Evolutionary conservation across 2,113 vertebrate species (phyloP).

Genomic region (Oryzias javanicus): DNA sequence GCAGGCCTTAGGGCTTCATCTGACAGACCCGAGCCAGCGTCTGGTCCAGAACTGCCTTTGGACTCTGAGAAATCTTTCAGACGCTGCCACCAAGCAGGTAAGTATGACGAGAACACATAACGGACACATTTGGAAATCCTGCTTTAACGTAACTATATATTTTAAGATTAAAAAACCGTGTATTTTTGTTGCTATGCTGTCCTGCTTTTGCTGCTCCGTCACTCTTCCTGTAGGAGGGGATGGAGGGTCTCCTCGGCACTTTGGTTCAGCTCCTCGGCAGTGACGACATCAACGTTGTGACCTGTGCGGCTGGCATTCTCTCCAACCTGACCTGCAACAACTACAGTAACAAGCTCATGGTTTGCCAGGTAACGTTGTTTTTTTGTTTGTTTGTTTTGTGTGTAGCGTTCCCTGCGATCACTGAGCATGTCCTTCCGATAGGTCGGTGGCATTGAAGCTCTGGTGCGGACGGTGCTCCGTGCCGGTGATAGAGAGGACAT

Average conservation of each 20-base stretch:
- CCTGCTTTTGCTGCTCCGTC: not conserved
- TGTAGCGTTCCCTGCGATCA: not conserved
- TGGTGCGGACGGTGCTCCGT: conserved; percentile 94
- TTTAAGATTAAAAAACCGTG: too few relatives aligned
- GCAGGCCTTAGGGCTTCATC: conserved; percentile 97
- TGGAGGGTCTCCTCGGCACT: conserved; percentile 97
- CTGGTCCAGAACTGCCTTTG: conserved; percentile 99
- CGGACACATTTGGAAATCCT: too few relatives aligned
- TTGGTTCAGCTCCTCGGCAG: conserved; percentile 96
- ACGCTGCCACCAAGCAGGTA: conserved; percentile 98
- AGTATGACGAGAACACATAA: too few relatives aligned
- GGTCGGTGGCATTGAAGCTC: conserved; percentile 95
- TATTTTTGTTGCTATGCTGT: not conserved
- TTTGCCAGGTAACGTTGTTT: conserved; percentile 84
- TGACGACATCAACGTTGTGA: conserved; percentile 99
- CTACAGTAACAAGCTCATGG: conserved; percentile 99
- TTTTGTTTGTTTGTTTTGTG: not conserved
- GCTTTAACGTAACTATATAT: too few relatives aligned
- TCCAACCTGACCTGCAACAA: conserved; percentile 99
- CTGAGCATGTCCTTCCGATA: conserved; percentile 37
- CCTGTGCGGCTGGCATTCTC: conserved; percentile 96
- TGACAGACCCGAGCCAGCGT: conserved; percentile 95
- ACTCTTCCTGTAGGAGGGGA: conserved; percentile 84
- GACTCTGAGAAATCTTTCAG: conserved; percentile 97
- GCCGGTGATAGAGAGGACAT: conserved; percentile 98